Evolutionary conservation across 2,888 invertebrate genomes (phyloP), one percentile per base, ranked within the genome.

Genomic region (Leptopterna dolabrata): DNA sequence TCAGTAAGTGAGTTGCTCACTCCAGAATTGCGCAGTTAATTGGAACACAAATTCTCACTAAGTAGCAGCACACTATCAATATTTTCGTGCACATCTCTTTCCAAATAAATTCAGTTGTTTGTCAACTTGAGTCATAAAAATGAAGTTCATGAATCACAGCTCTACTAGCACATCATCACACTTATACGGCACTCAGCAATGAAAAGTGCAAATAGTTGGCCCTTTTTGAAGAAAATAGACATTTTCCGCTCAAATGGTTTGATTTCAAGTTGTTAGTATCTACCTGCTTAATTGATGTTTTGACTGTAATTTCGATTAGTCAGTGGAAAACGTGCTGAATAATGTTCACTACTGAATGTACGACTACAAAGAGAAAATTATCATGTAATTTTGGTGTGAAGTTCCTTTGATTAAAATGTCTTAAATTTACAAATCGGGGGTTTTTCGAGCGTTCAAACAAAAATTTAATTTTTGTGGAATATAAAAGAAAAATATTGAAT

Each of bases 381-480:
- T 63, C 24, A 0, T 63, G 63, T 63, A 63, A 63, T 41, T 73
- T 73, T 73, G 73, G 78, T 43, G 45, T 78, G 78, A 45, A 78
- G 78, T 78, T 78, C 78, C 78, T 78, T 78, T 45, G 45, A 76
- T 30, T 76, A 27, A 3, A 76, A 36, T 76, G 30, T 63, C 24
- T 63, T 11, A 24, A 63, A 19, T 24, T n/a, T 30, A 41, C 36
- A 36, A 36, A 76, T 70, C 29, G 70, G 70, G 73, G 30, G 14
- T 36, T 76, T 73, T 36, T 76, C 73, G 73, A 55, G 30, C n/a
- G 36, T 76, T 36, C 14, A 76, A 41, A 55, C 73, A n/a, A 41
- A 29, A 76, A 63, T 24, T 4, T 63, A 27, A 63, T 63, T 24
- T 63, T 24, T 24, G 63, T 24, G 11, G 19, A 27, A 63, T 63